A percentile compares a stretch with the other conserved stretches of the same genome.
Conservation (phyloP, 2,797 vertebrate species). For the Telmatherina bonti region DNA sequence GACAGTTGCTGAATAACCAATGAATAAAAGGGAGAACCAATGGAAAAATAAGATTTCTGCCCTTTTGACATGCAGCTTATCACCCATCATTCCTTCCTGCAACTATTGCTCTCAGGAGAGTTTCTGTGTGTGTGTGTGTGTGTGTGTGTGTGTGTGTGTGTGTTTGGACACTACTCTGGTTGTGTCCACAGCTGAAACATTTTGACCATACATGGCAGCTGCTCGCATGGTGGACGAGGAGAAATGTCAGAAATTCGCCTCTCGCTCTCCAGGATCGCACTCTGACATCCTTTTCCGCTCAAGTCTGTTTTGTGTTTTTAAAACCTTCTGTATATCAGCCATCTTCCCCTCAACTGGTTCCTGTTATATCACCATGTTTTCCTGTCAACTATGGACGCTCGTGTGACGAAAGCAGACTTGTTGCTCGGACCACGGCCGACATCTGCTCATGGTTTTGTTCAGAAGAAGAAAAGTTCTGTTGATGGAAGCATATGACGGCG, state of each 20-base stretch:
- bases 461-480: background rate
- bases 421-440: background rate
- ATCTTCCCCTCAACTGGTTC: background rate
- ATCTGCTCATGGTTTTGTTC: background rate
- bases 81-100: conserved; percentile 68
- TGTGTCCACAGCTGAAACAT: conserved; percentile 72
- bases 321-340: background rate
- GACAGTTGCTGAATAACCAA: too few relatives aligned
- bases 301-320: background rate
- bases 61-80: conserved; percentile 57
- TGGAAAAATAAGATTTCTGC: conserved; percentile 35
- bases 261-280: conserved; percentile 51
- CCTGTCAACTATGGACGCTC: background rate
- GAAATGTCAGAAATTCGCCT: conserved; percentile 75
- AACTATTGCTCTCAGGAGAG: conserved; percentile 50
- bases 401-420: background rate
- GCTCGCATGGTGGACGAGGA: conserved; percentile 54
- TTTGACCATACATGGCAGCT: conserved; percentile 82
- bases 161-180: conserved; percentile 24
- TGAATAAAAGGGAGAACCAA: background rate
- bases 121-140: conserved; percentile 11
- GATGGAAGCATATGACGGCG: background rate
- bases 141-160: conserved; percentile 16
- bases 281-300: conserved; percentile 28
- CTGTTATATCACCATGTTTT: background rate